These are phyloP conservation scores for Leptothorax acervorum DNA, from an alignment of 2,888 invertebrate species.

Conservation along the genomic window DNA sequence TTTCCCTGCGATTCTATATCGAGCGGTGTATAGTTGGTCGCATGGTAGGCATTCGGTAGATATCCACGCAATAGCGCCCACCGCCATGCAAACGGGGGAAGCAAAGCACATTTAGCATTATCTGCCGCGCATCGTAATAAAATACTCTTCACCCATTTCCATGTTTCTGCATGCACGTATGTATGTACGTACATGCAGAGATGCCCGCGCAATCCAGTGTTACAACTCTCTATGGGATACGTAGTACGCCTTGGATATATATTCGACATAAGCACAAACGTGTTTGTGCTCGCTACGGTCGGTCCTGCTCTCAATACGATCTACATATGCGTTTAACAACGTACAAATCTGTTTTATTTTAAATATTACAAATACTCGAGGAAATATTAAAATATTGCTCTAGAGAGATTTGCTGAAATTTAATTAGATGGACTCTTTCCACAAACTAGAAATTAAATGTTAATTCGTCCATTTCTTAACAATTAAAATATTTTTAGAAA, in stretches of 20 bases:
- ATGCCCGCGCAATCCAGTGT: slow-evolving; percentile 58
- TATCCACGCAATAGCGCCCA: slow-evolving; percentile 60
- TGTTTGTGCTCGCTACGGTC: slow-evolving; percentile 28
- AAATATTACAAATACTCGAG: slow-evolving; percentile 8
- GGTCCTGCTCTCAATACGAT: slow-evolving; percentile 17
- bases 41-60: slow-evolving; percentile 57
- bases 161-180: slow-evolving; percentile 20
- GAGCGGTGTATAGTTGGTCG: slow-evolving; percentile 58
- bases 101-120: slow-evolving; percentile 69
- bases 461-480: background rate
- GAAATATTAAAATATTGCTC: background rate
- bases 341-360: slow-evolving; percentile 23
- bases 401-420: background rate
- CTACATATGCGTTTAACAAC: slow-evolving; percentile 20
- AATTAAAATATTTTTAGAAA: background rate
- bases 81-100: slow-evolving; percentile 50
- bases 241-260: slow-evolving; percentile 56
- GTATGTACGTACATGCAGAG: background rate
- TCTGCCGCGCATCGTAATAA: slow-evolving; percentile 73
- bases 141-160: slow-evolving; percentile 70
- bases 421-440: background rate
- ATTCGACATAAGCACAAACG: slow-evolving; percentile 64
- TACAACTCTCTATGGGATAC: slow-evolving; percentile 60
- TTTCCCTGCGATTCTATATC: slow-evolving; percentile 51
- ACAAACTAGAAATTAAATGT: background rate